Percentiles rank a stretch among this genome's conserved stretches.
Evolutionary conservation across 2,888 invertebrate genomes (phyloP).

Genomic region (Ophion slaviceki): DNA sequence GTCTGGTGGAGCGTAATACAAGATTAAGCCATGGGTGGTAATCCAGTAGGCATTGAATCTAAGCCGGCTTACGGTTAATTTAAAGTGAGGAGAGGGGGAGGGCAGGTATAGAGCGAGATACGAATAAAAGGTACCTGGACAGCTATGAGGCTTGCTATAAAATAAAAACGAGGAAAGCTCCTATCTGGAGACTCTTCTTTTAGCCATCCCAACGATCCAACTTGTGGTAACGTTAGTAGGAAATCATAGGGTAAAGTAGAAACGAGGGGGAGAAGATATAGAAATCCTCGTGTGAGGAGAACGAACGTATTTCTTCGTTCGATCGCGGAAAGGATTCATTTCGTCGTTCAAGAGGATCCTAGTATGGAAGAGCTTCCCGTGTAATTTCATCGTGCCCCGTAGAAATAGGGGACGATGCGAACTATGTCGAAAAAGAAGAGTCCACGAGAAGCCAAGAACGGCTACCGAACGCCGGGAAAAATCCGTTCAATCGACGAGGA

Average conservation of each 20-base stretch:
- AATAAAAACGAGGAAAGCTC: constrained; percentile 15
- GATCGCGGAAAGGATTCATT: constrained; percentile 52
- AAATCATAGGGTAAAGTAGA: constrained; percentile 17
- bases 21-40: constrained; percentile 67
- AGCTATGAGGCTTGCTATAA: constrained; percentile 6
- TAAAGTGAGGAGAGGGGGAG: constrained; percentile 42
- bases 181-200: constrained; percentile 21
- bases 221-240: constrained; percentile 20
- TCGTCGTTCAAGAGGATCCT: constrained; percentile 37
- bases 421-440: constrained; percentile 52
- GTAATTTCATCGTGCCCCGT: constrained; percentile 57
- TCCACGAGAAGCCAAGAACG: not conserved
- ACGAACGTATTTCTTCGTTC: constrained; percentile 42
- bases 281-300: constrained; percentile 33
- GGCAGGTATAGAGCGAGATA: not conserved
- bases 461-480: constrained; percentile 28
- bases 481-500: constrained; percentile 60
- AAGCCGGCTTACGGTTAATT: constrained; percentile 73
- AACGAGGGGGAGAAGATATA: constrained; percentile 7
- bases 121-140: not conserved
- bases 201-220: constrained; percentile 18
- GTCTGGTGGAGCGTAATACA: constrained; percentile 60
- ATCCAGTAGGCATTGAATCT: constrained; percentile 70
- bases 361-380: constrained; percentile 39
- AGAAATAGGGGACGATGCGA: constrained; percentile 27